Evolutionary conservation across 2,113 vertebrate genomes (phyloP).

Genomic region (Pituophis catenifer): DNA sequence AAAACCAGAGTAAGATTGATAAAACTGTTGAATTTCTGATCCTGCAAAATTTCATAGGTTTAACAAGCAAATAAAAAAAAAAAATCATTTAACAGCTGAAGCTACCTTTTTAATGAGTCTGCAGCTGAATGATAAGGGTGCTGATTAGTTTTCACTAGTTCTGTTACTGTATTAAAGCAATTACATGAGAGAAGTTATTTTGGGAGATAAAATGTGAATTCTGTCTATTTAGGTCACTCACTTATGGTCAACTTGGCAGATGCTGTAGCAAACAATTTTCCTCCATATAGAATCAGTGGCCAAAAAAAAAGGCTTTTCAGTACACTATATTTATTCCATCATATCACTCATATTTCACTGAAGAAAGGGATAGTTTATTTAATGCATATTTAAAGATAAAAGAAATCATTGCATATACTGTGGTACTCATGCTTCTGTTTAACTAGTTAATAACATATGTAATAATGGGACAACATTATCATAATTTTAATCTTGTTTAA

Average conservation of each 20-base stretch:
- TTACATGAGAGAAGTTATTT: not conserved
- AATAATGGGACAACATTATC: conserved; percentile 56
- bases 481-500: conserved; percentile 68
- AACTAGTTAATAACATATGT: conserved; percentile 52
- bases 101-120: not conserved
- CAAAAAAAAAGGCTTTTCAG: not conserved
- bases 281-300: not conserved
- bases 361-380: not conserved
- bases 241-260: not conserved
- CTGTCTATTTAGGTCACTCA: not conserved
- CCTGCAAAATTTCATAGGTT: not conserved
- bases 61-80: not conserved
- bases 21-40: not conserved
- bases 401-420: conserved; percentile 3
- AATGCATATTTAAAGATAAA: conserved; percentile 17
- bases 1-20: not conserved
- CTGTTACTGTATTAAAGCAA: not conserved
- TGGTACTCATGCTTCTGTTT: conserved; percentile 48
- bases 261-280: not conserved
- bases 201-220: not conserved
- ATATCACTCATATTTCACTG: conserved; percentile 8
- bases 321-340: conserved; percentile 4
- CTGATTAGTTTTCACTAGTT: not conserved
- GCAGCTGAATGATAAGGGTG: not conserved
- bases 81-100: not conserved